A percentile compares a stretch with the other conserved stretches of the same genome.
phyloP scores from a whole-genome alignment of 2,797 vertebrate genomes.

The Scyliorhinus canicula region DNA sequence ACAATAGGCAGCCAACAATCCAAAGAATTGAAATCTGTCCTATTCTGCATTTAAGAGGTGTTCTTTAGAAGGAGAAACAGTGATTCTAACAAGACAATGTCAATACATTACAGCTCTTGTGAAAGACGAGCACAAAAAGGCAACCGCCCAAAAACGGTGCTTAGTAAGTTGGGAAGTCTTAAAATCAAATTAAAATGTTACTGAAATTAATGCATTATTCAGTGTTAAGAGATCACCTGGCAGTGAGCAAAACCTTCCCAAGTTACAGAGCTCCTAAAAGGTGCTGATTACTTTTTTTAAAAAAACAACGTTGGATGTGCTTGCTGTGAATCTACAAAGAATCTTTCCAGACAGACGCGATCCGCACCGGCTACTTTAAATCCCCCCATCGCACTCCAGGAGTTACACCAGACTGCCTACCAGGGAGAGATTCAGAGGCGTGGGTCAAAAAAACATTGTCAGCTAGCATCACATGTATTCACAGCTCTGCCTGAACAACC shows the following conservation, averaged over 20 bases:
- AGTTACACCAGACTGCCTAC: background rate
- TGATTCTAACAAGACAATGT: background rate
- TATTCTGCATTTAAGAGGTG: background rate
- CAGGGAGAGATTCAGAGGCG: background rate
- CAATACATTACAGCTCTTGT: background rate
- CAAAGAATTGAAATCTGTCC: background rate
- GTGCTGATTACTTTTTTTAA: background rate
- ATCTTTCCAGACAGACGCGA: background rate
- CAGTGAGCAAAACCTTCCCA: too few relatives aligned
- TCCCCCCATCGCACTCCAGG: background rate
- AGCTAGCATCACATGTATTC: background rate
- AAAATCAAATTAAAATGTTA: conserved; percentile 22
- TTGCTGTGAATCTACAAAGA: background rate
- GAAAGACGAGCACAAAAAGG: background rate
- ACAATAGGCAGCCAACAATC: background rate
- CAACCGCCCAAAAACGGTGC: background rate
- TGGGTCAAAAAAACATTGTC: background rate
- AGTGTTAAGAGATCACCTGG: background rate
- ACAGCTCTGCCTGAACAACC: background rate
- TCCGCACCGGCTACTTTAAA: background rate
- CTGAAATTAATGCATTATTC: conserved; percentile 4
- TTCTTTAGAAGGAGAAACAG: background rate
- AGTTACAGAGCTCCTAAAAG: background rate
- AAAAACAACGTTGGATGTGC: background rate
- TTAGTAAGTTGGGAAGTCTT: background rate